Percentiles rank a stretch among this genome's conserved stretches.
These are phyloP conservation scores for Struthidea cinerea DNA, from an alignment of 2,113 vertebrate species.

Conservation along the genomic window DNA sequence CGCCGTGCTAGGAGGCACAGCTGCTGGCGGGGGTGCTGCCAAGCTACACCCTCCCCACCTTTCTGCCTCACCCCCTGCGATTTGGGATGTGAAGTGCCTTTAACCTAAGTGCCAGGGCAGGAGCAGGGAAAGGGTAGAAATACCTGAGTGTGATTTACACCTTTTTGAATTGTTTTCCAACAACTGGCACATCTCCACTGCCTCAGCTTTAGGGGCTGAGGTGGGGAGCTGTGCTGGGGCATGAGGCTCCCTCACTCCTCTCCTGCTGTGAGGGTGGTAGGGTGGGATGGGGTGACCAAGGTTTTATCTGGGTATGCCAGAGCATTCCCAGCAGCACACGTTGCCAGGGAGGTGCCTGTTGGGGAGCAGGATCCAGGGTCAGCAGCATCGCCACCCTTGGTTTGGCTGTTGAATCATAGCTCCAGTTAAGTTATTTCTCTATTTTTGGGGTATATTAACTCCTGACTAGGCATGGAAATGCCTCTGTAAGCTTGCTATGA, in stretches of 20 bases:
- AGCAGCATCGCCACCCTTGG: neutral
- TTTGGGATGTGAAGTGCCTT: neutral
- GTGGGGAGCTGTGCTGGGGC: neutral
- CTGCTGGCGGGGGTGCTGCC: neutral
- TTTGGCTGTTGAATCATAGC: neutral
- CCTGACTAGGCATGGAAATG: neutral
- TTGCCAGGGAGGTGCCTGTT: neutral
- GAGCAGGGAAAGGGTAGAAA: neutral
- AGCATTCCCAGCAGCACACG: neutral
- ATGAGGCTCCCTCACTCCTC: neutral
- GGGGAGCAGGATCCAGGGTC: neutral
- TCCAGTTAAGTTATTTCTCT: slow-evolving; percentile 20
- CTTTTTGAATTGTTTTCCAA: neutral
- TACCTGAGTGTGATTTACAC: neutral
- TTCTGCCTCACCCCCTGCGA: neutral
- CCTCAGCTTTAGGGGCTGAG: neutral
- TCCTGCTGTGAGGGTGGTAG: neutral
- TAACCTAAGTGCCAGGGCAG: neutral
- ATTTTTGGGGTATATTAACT: neutral
- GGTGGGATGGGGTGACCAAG: neutral
- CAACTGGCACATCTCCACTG: neutral
- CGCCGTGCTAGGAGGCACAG: rapidly evolving
- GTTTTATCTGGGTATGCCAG: neutral
- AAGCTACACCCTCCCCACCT: neutral
- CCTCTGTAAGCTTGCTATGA: neutral